Evolutionary conservation across 2,888 invertebrate genomes (phyloP).

Genomic region (Crocallis elinguaria): DNA sequence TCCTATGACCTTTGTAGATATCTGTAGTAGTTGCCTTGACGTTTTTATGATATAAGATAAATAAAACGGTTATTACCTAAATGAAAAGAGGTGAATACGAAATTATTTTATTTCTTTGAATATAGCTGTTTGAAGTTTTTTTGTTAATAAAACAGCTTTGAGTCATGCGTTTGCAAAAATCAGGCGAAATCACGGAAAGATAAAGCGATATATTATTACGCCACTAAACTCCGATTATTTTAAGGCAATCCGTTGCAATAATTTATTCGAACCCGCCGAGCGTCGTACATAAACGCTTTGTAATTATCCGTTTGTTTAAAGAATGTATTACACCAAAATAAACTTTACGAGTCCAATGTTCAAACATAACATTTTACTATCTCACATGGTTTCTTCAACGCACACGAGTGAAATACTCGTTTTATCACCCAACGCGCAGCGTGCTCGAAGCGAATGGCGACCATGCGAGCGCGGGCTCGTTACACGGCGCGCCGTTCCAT

Average conservation of each 20-base stretch:
- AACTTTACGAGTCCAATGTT: slow-evolving; percentile 79
- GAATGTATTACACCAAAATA: slow-evolving; percentile 80
- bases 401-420: slow-evolving; percentile 58
- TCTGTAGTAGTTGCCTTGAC: no score
- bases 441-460: slow-evolving; percentile 22
- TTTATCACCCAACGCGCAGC: slow-evolving; percentile 62
- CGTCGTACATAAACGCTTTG: slow-evolving; percentile 63
- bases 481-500: slow-evolving; percentile 57
- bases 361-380: slow-evolving; percentile 72
- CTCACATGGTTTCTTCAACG: slow-evolving; percentile 75
- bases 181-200: slow-evolving; percentile 35
- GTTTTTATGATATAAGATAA: no score
- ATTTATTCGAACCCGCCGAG: slow-evolving; percentile 62
- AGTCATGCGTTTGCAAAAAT: slow-evolving; percentile 37
- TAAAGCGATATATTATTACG: slow-evolving; percentile 37
- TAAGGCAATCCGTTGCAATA: slow-evolving; percentile 57
- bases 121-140: neutral
- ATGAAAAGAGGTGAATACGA: no score
- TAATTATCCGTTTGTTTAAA: slow-evolving; percentile 81
- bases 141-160: slow-evolving; percentile 7
- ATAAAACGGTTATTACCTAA: no score
- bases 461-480: slow-evolving; percentile 46
- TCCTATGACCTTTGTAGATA: neutral
- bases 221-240: slow-evolving; percentile 57
- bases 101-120: neutral